phyloP scores from a whole-genome alignment of 2,888 invertebrate genomes.

The Vannuccia rotundouncinata region DNA sequence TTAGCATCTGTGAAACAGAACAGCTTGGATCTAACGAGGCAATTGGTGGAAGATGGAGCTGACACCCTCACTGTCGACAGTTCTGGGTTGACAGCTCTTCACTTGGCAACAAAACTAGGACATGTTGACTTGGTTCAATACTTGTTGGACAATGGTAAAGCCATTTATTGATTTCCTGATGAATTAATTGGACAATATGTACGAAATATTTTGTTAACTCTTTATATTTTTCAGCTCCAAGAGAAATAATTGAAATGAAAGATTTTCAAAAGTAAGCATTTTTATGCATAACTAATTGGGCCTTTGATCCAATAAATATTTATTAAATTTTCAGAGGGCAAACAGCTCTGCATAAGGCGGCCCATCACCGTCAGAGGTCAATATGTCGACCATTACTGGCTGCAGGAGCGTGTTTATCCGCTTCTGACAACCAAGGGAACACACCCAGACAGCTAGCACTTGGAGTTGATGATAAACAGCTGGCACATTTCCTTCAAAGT shows the following conservation, averaged over 20 bases:
- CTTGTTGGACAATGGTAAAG: constrained; percentile 66
- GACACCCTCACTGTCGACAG: constrained; percentile 49
- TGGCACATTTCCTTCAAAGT: constrained; percentile 74
- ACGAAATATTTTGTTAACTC: background rate
- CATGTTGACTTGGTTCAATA: constrained; percentile 83
- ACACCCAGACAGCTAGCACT: constrained; percentile 78
- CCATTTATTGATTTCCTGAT: no score
- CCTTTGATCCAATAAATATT: no score
- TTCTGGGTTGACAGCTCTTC: constrained; percentile 77
- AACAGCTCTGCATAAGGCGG: constrained; percentile 86
- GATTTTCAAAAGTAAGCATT: constrained; percentile 76
- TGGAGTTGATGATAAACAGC: constrained; percentile 74
- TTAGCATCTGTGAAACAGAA: background rate
- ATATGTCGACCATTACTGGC: constrained; percentile 86
- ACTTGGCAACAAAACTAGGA: constrained; percentile 77
- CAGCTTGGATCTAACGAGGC: background rate
- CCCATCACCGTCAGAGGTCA: constrained; percentile 71
- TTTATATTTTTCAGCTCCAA: constrained; percentile 62
- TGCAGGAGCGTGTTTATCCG: constrained; percentile 73
- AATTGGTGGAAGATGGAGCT: constrained; percentile 64
- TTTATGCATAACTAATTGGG: no score
- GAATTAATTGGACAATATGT: background rate
- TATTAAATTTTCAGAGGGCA: no score
- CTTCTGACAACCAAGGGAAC: constrained; percentile 45
- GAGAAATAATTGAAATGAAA: constrained; percentile 74